phyloP scores from a whole-genome alignment of 1,140 invertebrate genomes.

The Drosophila ironensis region DNA sequence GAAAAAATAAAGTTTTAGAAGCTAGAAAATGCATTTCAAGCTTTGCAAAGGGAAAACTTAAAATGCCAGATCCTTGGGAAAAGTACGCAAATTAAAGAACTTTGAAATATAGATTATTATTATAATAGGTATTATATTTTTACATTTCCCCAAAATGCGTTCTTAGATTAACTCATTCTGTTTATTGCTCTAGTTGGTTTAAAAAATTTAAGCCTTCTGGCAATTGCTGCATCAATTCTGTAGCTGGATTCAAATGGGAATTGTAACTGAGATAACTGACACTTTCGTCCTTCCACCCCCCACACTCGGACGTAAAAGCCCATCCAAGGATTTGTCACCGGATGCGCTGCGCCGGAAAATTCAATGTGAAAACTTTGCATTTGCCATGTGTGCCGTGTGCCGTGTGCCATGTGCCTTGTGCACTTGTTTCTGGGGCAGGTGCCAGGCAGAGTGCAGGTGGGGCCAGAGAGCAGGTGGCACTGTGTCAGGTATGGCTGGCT shows the following conservation, averaged over 20 bases:
- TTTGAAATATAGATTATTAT: no score
- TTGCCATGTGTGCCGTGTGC: slow-evolving; percentile 26
- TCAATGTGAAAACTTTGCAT: slow-evolving; percentile 76
- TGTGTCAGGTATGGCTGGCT: slow-evolving; percentile 45
- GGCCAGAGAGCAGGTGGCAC: slow-evolving; percentile 10
- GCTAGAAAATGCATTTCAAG: background rate
- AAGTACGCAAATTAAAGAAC: no score
- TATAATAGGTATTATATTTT: no score
- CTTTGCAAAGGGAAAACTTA: background rate
- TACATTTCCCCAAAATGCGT: background rate
- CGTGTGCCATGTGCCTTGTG: slow-evolving; percentile 1
- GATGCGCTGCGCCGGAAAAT: slow-evolving; percentile 67
- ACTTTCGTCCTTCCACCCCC: slow-evolving; percentile 16
- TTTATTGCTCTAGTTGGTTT: background rate
- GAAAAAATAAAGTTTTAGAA: slow-evolving; percentile 10
- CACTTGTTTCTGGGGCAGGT: slow-evolving; percentile 14
- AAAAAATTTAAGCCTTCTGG: slow-evolving; percentile 1
- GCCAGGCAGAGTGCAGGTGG: no score
- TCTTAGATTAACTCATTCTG: background rate
- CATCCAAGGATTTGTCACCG: slow-evolving; percentile 56
- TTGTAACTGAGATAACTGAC: slow-evolving; percentile 50
- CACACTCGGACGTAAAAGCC: slow-evolving; percentile 3
- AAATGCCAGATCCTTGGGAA: background rate
- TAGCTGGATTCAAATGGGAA: slow-evolving; percentile 5
- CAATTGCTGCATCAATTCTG: background rate